These are phyloP conservation scores for Craniophora ligustri DNA, from an alignment of 2,888 invertebrate genomes.

Conservation along the genomic window DNA sequence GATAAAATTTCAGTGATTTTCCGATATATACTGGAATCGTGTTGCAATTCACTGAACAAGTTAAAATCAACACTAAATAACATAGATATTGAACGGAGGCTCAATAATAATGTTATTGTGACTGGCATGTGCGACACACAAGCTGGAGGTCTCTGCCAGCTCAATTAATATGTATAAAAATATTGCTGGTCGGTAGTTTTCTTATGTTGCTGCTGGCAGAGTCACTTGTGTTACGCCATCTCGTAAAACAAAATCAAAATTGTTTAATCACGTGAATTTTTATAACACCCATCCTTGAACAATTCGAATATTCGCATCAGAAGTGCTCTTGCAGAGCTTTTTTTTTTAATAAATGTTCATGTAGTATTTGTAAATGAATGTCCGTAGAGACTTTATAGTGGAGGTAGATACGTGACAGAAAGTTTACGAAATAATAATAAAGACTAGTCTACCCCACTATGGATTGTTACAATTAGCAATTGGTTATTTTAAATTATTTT, in stretches of 20 bases:
- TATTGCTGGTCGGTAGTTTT: constrained; percentile 25
- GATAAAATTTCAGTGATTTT: constrained; percentile 29
- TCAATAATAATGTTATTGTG: constrained; percentile 25
- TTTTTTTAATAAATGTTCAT: constrained; percentile 29
- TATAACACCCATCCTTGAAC: constrained; percentile 4
- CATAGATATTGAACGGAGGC: constrained; percentile 26
- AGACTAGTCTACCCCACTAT: constrained; percentile 20
- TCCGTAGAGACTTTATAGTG: constrained; percentile 38
- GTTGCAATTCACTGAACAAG: constrained; percentile 28
- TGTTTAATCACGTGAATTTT: not conserved
- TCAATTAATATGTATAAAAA: constrained; percentile 20
- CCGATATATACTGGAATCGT: constrained; percentile 24
- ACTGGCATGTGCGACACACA: constrained; percentile 14
- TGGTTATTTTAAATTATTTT: constrained; percentile 28
- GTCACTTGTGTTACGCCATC: constrained; percentile 39
- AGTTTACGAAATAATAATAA: constrained; percentile 11
- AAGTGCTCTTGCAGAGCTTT: constrained; percentile 48
- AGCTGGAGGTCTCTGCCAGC: constrained; percentile 42
- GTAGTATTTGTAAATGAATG: constrained; percentile 39
- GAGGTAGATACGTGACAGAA: constrained; percentile 17
- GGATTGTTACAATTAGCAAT: constrained; percentile 30
- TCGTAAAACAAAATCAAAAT: constrained; percentile 20
- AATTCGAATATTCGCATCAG: constrained; percentile 27
- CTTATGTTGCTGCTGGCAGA: constrained; percentile 48
- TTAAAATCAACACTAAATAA: constrained; percentile 18